Base-by-base conservation (phyloP, 2,113 vertebrate species). In the Acrocephalus kingi region DNA sequence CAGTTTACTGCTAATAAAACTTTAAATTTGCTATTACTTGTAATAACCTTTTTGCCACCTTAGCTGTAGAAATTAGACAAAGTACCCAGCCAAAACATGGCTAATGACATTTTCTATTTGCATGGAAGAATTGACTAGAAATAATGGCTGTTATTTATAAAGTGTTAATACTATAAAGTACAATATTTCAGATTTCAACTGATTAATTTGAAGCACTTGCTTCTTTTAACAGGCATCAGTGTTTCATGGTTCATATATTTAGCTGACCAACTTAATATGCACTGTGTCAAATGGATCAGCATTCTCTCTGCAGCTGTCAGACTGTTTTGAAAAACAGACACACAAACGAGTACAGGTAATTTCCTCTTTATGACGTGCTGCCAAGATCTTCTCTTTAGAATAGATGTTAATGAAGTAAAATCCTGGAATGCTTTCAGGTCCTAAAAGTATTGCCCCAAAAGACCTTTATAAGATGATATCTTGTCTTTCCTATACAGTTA, bases 1-100 rank as follows among this genome's bases (percentile, higher is more conserved):
- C 96, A 98, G 98, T 98, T 98, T 98, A 98, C 97, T 98, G 98
- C 98, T 98, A 98, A 98, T 98, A 98, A 98, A 98, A 98, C 97
- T 98, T 98, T 98, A 98, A 98, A 98, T 98, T 98, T 98, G 97
- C 98, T 98, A 96, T 98, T 98, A 98, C 97, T 98, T 96, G 97
- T 98, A 98, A 98, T 98, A 98, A 98, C 97, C 98, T 98, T 98
- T 97, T 98, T 97, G 98, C 98, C 97, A 98, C 98, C 98, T 98
- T 98, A 96, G 96, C 97, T 96, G 93, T 96, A 97, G 98, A 97
- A 98, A 98, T 97, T 96, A 98, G 97, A 98, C 94, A 79, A 97
- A 97, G 97, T 98, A 97, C 93, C 82, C 87, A 52, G 87, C 98
- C 97, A 97, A 95, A 97, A 96, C 76, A 83, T 90, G 87, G 96